Evolutionary conservation across 2,797 vertebrate genomes (phyloP), one percentile per base, ranked within the genome.

Genomic region (Ctenochaetus hawaiiensis): DNA sequence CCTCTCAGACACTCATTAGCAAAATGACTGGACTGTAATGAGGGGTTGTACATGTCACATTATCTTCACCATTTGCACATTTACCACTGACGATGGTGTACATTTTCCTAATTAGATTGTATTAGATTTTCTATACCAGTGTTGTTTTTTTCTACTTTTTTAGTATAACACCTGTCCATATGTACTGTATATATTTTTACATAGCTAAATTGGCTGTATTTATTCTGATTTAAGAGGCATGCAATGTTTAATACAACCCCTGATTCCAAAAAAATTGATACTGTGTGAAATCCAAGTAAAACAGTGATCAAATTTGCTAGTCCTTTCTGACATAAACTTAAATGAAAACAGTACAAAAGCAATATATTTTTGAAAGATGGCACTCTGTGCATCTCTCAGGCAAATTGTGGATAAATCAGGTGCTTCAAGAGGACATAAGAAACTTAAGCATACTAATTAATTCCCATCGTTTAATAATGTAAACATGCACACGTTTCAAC

Each of bases 1-100:
- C 61, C 51, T 62, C 67, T 56, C 1, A 20, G 75, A 75, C 80
- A 67, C 68, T 80, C 68, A 26, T 83, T 87, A 72, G 77, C 64
- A 5, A 66, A 51, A 85, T 77, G 22, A 78, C 82, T 69, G 1
- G 43, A 47, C 45, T 74, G 79, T 89, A 80, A 87, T 69, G 72
- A 67, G 23, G 23, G 34, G 10, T 39, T 85, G 77, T 84, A 61
- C 37, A 1, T 58, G 81, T 81, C 88, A 80, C 83, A 70, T 89
- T 84, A 86, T 63, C 61, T 9, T 37, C 77, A 70, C 72, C 10
- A 13, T 82, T 87, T 90, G 84, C 75, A 88, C 86, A 75, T 68
- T 2, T 39, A 6, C 39, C 39, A 39, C 39, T 8, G 34, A 63
- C 20, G 54, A 14, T 64, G 12, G 48, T 63, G 67, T 43, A 37